These are phyloP conservation scores for Apamea crenata DNA, from an alignment of 2,888 invertebrate species.

Conservation along the genomic window DNA sequence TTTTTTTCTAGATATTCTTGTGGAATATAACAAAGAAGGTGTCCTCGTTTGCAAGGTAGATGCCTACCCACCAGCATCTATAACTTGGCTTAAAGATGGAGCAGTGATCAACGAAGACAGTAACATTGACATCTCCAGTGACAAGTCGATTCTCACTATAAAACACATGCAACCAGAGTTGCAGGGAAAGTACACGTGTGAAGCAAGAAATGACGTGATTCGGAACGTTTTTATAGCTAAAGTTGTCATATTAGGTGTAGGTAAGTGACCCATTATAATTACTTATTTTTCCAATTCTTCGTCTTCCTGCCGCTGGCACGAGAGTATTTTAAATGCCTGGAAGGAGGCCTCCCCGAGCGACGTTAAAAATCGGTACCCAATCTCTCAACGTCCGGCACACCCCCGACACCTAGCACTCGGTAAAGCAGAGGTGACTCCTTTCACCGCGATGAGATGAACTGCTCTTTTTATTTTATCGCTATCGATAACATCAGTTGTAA, in stretches of 20 bases:
- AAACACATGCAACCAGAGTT: slow-evolving; percentile 67
- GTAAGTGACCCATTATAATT: slow-evolving; percentile 60
- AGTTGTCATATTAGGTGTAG: slow-evolving; percentile 69
- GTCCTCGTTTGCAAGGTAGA: slow-evolving; percentile 70
- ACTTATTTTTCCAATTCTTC: background rate
- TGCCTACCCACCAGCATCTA: slow-evolving; percentile 71
- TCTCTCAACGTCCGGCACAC: background rate
- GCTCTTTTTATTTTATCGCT: background rate
- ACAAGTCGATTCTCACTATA: slow-evolving; percentile 69
- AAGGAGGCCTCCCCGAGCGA: background rate
- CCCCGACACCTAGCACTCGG: background rate
- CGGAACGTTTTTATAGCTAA: slow-evolving; percentile 62
- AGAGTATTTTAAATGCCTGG: background rate
- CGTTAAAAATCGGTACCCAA: background rate
- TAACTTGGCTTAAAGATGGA: slow-evolving; percentile 72
- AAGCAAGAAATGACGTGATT: slow-evolving; percentile 65
- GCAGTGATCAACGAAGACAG: slow-evolving; percentile 49
- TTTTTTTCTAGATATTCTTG: slow-evolving; percentile 31
- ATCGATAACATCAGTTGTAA: background rate
- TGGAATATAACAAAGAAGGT: slow-evolving; percentile 67
- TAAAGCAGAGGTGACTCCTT: background rate
- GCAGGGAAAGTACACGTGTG: slow-evolving; percentile 70
- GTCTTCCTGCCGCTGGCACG: background rate
- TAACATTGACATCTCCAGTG: slow-evolving; percentile 65
- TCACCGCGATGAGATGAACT: background rate